These are phyloP conservation scores for Leptinotarsa peninsularis DNA, from an alignment of 2,888 invertebrate species.

Conservation along the genomic window DNA sequence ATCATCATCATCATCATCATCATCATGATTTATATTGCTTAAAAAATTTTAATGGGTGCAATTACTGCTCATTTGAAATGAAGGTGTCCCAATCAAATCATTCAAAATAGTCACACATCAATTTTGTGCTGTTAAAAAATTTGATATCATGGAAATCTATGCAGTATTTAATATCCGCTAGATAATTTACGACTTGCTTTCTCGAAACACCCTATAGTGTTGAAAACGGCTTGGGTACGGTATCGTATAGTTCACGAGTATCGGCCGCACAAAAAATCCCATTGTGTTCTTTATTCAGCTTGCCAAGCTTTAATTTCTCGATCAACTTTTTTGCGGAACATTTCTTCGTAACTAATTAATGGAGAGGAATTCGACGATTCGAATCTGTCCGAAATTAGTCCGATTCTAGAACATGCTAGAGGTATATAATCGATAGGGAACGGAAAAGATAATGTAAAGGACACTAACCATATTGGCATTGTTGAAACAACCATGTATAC, in stretches of 20 bases:
- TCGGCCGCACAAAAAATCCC: conserved; percentile 5
- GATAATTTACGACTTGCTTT: conserved; percentile 9
- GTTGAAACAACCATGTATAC: too few species aligned
- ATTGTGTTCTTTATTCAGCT: conserved; percentile 47
- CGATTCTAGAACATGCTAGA: not conserved
- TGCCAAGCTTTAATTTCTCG: conserved; percentile 43
- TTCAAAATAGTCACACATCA: too few species aligned
- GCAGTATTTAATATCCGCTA: too few species aligned
- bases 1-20: too few species aligned
- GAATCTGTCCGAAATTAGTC: conserved; percentile 41
- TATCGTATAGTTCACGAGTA: conserved; percentile 20
- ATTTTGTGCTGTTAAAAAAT: too few species aligned
- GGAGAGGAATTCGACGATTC: conserved; percentile 44
- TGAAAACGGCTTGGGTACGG: conserved; percentile 14
- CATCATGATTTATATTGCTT: too few species aligned
- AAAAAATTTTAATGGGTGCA: too few species aligned
- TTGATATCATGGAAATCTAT: too few species aligned
- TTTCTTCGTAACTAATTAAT: conserved; percentile 54
- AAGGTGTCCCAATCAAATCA: too few species aligned
- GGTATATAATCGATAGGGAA: not conserved
- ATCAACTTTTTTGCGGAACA: conserved; percentile 47
- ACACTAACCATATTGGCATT: too few species aligned
- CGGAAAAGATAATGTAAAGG: not conserved
- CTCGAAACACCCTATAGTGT: conserved; percentile 14
- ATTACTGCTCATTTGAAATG: too few species aligned